Evolutionary conservation across 2,888 invertebrate genomes (phyloP).

Genomic region (Morinoia aosen): DNA sequence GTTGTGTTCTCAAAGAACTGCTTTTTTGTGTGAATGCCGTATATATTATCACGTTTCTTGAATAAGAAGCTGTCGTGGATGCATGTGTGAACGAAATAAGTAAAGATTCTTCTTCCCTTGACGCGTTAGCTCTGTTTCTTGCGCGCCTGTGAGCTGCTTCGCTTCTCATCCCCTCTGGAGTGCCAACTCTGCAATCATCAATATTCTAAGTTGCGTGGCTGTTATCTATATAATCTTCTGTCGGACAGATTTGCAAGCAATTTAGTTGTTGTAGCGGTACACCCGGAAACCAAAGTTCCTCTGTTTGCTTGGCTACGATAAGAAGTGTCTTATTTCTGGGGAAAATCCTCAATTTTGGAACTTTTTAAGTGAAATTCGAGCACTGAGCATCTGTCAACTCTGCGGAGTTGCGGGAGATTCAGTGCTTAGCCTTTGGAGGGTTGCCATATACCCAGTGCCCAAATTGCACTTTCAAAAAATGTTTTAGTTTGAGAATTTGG

Average conservation of each 20-base stretch:
- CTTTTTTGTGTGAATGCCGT: not conserved
- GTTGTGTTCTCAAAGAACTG: not conserved
- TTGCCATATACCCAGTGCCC: too few relatives aligned
- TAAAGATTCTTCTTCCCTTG: not conserved
- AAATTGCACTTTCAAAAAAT: too few relatives aligned
- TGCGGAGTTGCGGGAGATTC: too few relatives aligned
- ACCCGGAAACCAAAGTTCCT: too few relatives aligned
- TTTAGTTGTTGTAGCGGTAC: too few relatives aligned
- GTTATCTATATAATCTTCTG: not conserved
- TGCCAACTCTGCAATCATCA: not conserved
- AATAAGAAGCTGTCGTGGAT: not conserved
- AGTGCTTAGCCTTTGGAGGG: too few relatives aligned
- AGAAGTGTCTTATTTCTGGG: too few relatives aligned
- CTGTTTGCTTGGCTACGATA: too few relatives aligned
- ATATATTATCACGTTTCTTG: not conserved
- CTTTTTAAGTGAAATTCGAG: too few relatives aligned
- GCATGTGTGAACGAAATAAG: not conserved
- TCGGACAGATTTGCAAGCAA: not conserved
- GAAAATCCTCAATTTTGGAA: too few relatives aligned
- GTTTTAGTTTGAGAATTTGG: too few relatives aligned
- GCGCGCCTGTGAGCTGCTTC: not conserved
- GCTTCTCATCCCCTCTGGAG: not conserved
- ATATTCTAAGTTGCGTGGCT: constrained; percentile 4
- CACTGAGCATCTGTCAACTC: too few relatives aligned
- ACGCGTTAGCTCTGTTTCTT: not conserved